Percentiles rank a stretch among this genome's conserved stretches.
Evolutionary conservation across 1,140 invertebrate genomes (phyloP).

Genomic region (Bombus vancouverensis): DNA sequence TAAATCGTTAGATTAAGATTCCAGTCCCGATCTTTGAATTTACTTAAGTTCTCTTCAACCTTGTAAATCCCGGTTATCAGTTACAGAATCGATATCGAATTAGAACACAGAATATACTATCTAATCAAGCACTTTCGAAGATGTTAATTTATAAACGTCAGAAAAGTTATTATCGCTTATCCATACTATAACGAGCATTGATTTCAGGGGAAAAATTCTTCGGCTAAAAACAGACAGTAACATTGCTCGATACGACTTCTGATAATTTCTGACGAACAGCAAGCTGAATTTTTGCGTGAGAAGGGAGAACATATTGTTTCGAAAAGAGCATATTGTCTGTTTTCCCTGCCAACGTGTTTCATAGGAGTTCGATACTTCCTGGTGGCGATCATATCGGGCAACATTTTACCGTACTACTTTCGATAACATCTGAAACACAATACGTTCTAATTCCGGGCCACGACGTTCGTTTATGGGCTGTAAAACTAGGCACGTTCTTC

Average conservation of each 20-base stretch:
- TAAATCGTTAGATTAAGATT: too few species aligned
- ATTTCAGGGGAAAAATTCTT: not conserved
- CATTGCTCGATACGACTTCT: not conserved
- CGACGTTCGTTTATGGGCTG: constrained; percentile 49
- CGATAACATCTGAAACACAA: constrained; percentile 49
- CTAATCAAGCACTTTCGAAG: fast-evolving
- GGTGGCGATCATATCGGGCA: constrained; percentile 1
- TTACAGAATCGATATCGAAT: too few species aligned
- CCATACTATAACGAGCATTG: too few species aligned
- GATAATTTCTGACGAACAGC: not conserved
- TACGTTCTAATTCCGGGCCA: constrained; percentile 49
- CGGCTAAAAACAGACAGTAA: not conserved
- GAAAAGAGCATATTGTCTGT: not conserved
- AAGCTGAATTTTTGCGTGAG: not conserved
- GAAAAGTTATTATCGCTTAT: not conserved
- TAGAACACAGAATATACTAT: too few species aligned
- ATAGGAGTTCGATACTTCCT: constrained; percentile 8
- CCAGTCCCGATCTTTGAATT: too few species aligned
- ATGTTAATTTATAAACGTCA: not conserved
- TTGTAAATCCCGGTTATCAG: too few species aligned
- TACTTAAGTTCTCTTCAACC: too few species aligned
- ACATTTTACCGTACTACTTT: constrained; percentile 45
- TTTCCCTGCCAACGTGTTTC: constrained; percentile 6
- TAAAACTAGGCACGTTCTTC: constrained; percentile 52
- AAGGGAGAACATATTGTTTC: not conserved